Conservation (phyloP, 2,113 vertebrate species). For the human region DNA sequence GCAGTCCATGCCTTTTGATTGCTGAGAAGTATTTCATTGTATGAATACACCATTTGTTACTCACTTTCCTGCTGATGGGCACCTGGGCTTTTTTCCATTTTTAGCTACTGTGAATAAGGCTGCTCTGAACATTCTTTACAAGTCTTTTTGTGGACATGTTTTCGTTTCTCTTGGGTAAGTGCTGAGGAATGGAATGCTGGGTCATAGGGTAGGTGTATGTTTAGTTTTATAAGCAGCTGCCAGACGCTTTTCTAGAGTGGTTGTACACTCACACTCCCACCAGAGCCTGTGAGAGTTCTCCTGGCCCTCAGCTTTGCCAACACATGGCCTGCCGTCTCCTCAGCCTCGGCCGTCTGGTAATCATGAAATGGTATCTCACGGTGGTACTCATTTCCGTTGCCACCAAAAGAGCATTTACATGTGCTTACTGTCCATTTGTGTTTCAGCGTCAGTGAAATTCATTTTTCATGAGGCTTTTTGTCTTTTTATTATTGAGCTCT, state of each 20-base stretch:
- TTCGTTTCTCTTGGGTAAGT: constrained; percentile 28
- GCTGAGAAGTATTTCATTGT: not conserved
- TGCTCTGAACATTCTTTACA: not conserved
- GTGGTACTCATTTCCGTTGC: accelerated
- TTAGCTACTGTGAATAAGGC: not conserved
- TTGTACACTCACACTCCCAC: not conserved
- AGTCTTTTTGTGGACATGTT: constrained; percentile 28
- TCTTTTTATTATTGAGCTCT: not conserved
- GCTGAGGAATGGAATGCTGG: constrained; percentile 61
- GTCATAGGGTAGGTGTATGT: constrained; percentile 60
- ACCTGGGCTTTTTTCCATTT: not conserved
- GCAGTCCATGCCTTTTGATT: not conserved
- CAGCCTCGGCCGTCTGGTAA: not conserved
- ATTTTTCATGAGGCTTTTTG: not conserved
- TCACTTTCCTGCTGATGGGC: not conserved
- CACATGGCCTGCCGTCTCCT: accelerated
- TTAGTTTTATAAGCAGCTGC: constrained; percentile 43
- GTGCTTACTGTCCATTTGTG: accelerated
- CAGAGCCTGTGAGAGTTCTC: not conserved
- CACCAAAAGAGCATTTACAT: accelerated
- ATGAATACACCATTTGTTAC: accelerated
- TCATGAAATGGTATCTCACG: accelerated
- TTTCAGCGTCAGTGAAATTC: not conserved
- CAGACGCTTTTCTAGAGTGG: not conserved
- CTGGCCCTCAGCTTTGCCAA: accelerated